Percentiles rank a stretch among this genome's conserved stretches.
These are phyloP conservation scores for Caradrina kadenii DNA, from an alignment of 2,888 invertebrate species.

Conservation along the genomic window DNA sequence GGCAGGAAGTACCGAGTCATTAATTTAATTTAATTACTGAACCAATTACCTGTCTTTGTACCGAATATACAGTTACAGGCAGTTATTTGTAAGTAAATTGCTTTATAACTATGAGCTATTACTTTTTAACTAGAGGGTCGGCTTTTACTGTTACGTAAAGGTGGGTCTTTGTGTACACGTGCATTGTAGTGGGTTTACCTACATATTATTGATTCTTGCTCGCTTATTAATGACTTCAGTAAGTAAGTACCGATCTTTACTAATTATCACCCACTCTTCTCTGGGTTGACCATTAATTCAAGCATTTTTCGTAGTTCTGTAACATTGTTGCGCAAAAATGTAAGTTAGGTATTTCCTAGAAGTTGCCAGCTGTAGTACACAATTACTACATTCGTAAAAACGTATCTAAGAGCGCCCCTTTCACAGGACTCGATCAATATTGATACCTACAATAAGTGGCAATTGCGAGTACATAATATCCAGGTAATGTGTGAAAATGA, in stretches of 20 bases:
- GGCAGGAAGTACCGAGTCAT: constrained; percentile 47
- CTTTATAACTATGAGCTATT: constrained; percentile 47
- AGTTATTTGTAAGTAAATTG: constrained; percentile 39
- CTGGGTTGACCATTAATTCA: no score
- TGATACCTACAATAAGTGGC: background rate
- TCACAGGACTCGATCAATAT: background rate
- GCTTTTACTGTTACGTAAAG: background rate
- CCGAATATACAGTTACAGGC: constrained; percentile 12
- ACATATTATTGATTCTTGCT: background rate
- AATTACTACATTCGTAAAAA: background rate
- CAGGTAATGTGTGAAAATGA: constrained; percentile 8
- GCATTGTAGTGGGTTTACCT: background rate
- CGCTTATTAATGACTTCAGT: background rate
- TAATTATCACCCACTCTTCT: no score
- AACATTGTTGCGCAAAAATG: no score
- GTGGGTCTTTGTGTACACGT: background rate
- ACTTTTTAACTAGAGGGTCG: constrained; percentile 16
- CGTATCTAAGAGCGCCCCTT: no score
- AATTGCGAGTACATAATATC: background rate
- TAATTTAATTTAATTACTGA: constrained; percentile 56
- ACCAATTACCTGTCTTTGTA: constrained; percentile 52
- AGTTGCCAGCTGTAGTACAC: no score
- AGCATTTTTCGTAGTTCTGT: no score
- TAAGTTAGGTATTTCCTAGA: no score
- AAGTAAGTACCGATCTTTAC: no score